A percentile compares a stretch with the other conserved stretches of the same genome.
phyloP scores from a whole-genome alignment of 1,140 invertebrate genomes.

The Papilio polytes region DNA sequence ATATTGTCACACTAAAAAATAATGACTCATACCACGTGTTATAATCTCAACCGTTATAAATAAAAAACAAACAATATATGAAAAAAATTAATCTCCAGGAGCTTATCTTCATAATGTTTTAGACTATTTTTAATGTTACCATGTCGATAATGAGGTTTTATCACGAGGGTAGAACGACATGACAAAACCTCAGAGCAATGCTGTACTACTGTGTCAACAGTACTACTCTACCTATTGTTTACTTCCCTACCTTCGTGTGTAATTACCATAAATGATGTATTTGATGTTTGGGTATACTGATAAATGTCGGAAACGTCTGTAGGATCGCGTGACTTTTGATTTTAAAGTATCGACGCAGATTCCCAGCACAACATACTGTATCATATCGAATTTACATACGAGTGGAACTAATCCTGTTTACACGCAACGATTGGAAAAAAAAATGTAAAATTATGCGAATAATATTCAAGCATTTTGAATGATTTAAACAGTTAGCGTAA shows the following conservation, averaged over 20 bases:
- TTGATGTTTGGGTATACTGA: not conserved
- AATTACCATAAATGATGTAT: not conserved
- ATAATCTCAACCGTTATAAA: conserved; percentile 1
- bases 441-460: conserved; percentile 3
- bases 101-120: too few relatives aligned
- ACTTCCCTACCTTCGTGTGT: not conserved
- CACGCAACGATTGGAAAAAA: conserved; percentile 28
- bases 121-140: not conserved
- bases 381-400: conserved; percentile 35
- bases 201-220: not conserved
- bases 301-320: conserved; percentile 13
- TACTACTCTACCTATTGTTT: not conserved
- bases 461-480: not conserved
- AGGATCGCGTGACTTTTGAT: conserved; percentile 32
- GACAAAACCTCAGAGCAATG: too few relatives aligned
- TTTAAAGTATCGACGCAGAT: conserved; percentile 30
- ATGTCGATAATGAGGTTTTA: not conserved
- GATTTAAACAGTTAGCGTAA: not conserved
- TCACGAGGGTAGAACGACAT: too few relatives aligned
- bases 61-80: conserved; percentile 1
- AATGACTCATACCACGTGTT: conserved; percentile 2
- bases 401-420: conserved; percentile 39
- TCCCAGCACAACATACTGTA: conserved; percentile 18
- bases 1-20: not conserved
- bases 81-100: not conserved